Evolutionary conservation across 1,140 invertebrate species (phyloP), one percentile per base, ranked within the genome.

Genomic region (Lysiphlebus fabarum): DNA sequence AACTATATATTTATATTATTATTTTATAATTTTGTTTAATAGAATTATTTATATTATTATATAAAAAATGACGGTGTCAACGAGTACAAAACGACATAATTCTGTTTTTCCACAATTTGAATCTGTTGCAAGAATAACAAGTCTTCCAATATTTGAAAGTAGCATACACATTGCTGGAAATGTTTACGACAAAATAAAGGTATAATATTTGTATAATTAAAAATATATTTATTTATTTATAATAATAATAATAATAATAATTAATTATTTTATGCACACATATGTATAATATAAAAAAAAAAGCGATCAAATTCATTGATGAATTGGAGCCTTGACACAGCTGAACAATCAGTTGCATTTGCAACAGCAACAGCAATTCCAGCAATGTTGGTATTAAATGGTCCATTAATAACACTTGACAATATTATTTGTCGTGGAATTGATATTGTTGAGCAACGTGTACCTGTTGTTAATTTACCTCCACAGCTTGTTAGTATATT

Each of bases 401-500:
- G 82, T 0, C 88, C 89, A 0, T 82, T 91, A 3, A 79, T 81
- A 6, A 85, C 84, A n/a, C 81, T 91, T 10, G 90, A 92, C 73
- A 82, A 82, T 47, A 78, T 90, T 17, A 82, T 91, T 38, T 91
- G 89, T 71, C 87, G 85, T 70, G 87, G 87, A 33, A 82, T 92
- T 45, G 88, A 91, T 67, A 83, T 89, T 7, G 85, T 91, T 1
- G 90, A 91, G 68, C 82, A 89, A 65, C 83, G 84, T 62, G 84
- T 90, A n/a, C 90, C 90, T 0, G 83, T 86, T 1, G 85, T 91
- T 48, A 84, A 90, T 74, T 74, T 91, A 57, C 87, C 88, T 6
- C 89, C 90, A 4, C 82, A 90, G 79, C 82, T 87, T 75, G 90
- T 91, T 80, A 85, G 78, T n/a, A n/a, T n/a, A n/a, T n/a, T n/a